phyloP scores from a whole-genome alignment of 2,888 invertebrate species.

The Eristalis pertinax region DNA sequence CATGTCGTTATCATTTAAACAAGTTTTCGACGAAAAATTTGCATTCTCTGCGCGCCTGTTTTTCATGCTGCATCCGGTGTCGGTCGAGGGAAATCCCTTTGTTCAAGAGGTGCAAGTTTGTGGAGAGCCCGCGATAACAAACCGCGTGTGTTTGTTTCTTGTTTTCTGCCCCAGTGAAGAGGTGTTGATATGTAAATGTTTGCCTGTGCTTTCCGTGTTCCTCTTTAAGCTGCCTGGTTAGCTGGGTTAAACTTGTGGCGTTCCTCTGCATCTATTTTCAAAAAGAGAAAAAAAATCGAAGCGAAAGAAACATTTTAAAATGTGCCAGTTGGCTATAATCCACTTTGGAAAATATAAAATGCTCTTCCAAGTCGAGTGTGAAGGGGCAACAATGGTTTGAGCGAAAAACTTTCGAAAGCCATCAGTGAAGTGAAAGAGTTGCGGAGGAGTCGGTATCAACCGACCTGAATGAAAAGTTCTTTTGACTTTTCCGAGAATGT shows the following conservation, averaged over 20 bases:
- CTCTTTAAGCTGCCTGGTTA: neutral
- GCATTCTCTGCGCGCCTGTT: constrained; percentile 44
- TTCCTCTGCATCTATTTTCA: neutral
- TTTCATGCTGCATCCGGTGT: constrained; percentile 56
- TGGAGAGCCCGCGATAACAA: constrained; percentile 57
- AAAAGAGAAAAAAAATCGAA: no score
- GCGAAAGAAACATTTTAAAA: neutral
- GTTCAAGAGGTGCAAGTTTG: constrained; percentile 60
- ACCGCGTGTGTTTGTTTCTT: constrained; percentile 29
- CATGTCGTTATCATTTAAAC: constrained; percentile 66
- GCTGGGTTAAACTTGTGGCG: neutral
- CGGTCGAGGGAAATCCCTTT: constrained; percentile 17
- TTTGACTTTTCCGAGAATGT: neutral
- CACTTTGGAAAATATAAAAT: neutral
- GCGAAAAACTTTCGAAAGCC: neutral
- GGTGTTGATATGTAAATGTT: constrained; percentile 55
- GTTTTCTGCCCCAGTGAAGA: neutral
- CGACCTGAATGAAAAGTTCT: neutral
- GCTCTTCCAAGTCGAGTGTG: neutral
- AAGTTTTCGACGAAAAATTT: constrained; percentile 56
- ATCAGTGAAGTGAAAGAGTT: neutral
- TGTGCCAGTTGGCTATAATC: neutral
- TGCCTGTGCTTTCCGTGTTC: neutral
- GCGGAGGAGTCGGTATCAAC: neutral
- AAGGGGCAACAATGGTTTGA: neutral